These are phyloP conservation scores for Hypomesus transpacificus DNA, from an alignment of 2,113 vertebrate genomes.

Conservation along the genomic window DNA sequence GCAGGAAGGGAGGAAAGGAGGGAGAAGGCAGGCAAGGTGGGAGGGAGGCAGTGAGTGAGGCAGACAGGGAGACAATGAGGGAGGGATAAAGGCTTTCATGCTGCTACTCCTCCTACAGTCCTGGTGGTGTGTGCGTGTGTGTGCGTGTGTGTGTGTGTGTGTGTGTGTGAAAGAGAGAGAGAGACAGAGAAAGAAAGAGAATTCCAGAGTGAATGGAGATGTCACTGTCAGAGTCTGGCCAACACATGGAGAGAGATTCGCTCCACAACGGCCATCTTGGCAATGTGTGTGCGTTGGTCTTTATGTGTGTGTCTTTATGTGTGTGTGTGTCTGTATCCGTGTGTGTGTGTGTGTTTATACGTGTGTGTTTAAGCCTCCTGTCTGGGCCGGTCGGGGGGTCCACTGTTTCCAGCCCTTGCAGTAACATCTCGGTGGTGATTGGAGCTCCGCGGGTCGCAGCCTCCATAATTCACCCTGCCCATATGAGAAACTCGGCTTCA, in stretches of 20 bases:
- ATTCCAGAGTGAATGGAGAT: constrained; percentile 70
- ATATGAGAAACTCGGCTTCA: constrained; percentile 66
- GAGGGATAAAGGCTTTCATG: constrained; percentile 50
- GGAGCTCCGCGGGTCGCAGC: constrained; percentile 52
- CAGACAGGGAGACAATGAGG: constrained; percentile 12
- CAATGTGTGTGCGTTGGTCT: constrained; percentile 46
- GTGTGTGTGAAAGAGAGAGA: constrained; percentile 45
- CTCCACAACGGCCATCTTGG: constrained; percentile 64
- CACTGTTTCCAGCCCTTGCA: constrained; percentile 47
- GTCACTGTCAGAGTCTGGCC: constrained; percentile 71
- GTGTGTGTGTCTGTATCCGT: constrained; percentile 35
- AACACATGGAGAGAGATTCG: constrained; percentile 50
- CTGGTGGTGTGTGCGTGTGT: constrained; percentile 35
- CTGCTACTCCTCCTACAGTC: constrained; percentile 57
- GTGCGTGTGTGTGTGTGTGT: constrained; percentile 29
- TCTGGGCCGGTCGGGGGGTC: constrained; percentile 51
- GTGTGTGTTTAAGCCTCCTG: constrained; percentile 30
- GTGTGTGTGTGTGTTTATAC: constrained; percentile 18
- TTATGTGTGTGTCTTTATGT: constrained; percentile 20
- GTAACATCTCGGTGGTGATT: constrained; percentile 56
- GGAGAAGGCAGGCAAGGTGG: too few species aligned
- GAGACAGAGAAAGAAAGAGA: constrained; percentile 56
- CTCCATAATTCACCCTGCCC: constrained; percentile 67
- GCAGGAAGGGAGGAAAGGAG: neutral
- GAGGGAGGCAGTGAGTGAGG: neutral